Evolutionary conservation across 1,140 invertebrate genomes (phyloP).

Genomic region (Pararge aegeria): DNA sequence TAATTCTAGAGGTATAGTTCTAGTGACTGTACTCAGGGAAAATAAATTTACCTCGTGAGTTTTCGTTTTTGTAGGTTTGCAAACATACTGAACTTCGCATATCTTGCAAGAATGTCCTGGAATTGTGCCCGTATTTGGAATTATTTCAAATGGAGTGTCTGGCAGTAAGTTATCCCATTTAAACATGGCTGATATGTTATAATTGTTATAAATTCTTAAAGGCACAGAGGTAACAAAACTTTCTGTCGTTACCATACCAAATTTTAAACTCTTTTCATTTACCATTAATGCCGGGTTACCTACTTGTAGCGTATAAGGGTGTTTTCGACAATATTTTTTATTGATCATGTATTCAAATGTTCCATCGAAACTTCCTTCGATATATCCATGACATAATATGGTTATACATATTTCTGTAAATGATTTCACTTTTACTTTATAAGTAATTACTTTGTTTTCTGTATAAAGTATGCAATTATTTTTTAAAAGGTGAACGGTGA

Average conservation of each 20-base stretch:
- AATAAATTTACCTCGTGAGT: conserved; percentile 56
- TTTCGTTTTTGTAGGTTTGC: conserved; percentile 62
- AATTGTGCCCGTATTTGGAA: conserved; percentile 47
- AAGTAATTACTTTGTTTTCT: conserved; percentile 36
- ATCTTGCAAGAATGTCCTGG: conserved; percentile 53
- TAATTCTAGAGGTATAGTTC: conserved; percentile 55
- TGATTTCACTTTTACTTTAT: conserved; percentile 44
- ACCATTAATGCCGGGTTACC: conserved; percentile 54
- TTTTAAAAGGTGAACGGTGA: conserved; percentile 47
- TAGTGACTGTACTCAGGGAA: conserved; percentile 35
- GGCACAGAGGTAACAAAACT: conserved; percentile 60
- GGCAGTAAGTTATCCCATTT: conserved; percentile 48
- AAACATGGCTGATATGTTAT: conserved; percentile 56
- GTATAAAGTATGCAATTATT: conserved; percentile 50
- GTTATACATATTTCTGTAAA: conserved; percentile 35
- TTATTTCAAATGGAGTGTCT: conserved; percentile 63
- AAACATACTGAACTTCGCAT: conserved; percentile 56
- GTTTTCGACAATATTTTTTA: conserved; percentile 47
- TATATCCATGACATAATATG: conserved; percentile 49
- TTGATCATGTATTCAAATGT: conserved; percentile 58
- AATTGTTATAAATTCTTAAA: conserved; percentile 60
- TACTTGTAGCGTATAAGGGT: conserved; percentile 52
- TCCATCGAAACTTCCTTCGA: conserved; percentile 42
- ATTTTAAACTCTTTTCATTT: conserved; percentile 61
- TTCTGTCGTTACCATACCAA: conserved; percentile 69